phyloP scores from a whole-genome alignment of 2,113 vertebrate genomes.

The Sander vitreus region DNA sequence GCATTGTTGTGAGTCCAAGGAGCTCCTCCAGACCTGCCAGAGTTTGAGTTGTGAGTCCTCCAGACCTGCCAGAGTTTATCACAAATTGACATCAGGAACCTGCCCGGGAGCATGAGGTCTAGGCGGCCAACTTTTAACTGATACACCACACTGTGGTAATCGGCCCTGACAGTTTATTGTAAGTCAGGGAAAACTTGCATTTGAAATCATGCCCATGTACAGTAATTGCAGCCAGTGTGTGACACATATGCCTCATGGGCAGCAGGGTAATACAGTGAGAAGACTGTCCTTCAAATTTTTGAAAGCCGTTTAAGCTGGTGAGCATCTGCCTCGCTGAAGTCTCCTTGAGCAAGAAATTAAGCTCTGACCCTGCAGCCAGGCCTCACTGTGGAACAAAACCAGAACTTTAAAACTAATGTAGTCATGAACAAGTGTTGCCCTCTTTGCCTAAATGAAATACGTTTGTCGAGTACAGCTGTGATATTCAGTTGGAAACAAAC shows the following conservation, averaged over 20 bases:
- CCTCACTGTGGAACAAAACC: slow-evolving; percentile 3
- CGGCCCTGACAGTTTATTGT: slow-evolving; percentile 55
- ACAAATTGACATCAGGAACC: slow-evolving; percentile 59
- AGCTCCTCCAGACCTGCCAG: slow-evolving; percentile 59
- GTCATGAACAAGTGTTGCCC: slow-evolving; percentile 3
- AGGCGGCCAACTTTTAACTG: slow-evolving; percentile 55
- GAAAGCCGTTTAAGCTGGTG: slow-evolving; percentile 26
- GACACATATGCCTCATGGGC: slow-evolving; percentile 46
- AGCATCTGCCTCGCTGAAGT: slow-evolving; percentile 41
- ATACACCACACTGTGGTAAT: slow-evolving; percentile 41
- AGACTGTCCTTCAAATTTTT: slow-evolving; percentile 32
- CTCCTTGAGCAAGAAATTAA: slow-evolving; percentile 48
- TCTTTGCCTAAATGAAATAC: slow-evolving; percentile 8
- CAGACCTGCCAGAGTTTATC: slow-evolving; percentile 52
- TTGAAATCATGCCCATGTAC: slow-evolving; percentile 16
- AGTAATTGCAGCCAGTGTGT: slow-evolving; percentile 50
- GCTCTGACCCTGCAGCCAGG: slow-evolving; percentile 5
- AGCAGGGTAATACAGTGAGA: background rate
- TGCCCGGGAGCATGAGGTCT: slow-evolving; percentile 30
- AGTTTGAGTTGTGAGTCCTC: slow-evolving; percentile 40
- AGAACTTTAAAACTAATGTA: background rate
- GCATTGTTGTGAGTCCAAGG: slow-evolving; percentile 54
- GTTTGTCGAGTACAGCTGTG: slow-evolving; percentile 14
- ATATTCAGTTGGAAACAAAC: slow-evolving; percentile 13
- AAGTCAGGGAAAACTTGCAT: slow-evolving; percentile 32